Evolutionary conservation across 2,888 invertebrate species (phyloP), one percentile per base, ranked within the genome.

Genomic region (Epiblema foenella): DNA sequence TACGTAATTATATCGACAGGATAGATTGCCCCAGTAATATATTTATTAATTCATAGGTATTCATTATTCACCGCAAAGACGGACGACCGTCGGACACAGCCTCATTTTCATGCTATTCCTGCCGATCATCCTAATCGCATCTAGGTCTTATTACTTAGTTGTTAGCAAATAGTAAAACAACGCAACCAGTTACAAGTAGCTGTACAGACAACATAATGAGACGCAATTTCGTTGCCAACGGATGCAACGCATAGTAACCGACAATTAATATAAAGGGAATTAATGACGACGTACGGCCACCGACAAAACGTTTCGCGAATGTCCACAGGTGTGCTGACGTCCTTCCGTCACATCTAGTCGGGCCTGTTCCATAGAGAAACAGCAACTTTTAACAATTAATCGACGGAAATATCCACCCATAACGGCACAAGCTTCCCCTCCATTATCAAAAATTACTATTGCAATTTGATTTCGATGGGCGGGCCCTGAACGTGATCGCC

Each of bases 361-460:
- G 81, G 86, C 87, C 81, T 78, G 87, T 85, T 84, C 77, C 76
- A 73, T 76, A 76, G 81, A 83, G 78, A 51, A 81, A 79, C 78
- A 83, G 85, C 85, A 80, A 86, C 85, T 84, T 82, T 80, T 77
- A 85, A 87, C 86, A 88, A 89, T 87, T 88, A 88, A 85, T 85
- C 83, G 79, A 84, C 90, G 92, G 92, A 92, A 87, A 89, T 84
- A 89, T 87, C 89, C 89, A 85, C 90, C 90, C 89, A 90, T 90
- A 85, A 86, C 84, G 80, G 82, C 75, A 67, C 79, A 75, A 79
- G 83, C 87, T 87, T 89, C 90, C 89, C 87, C 83, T 89, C 81
- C 83, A 88, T 89, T 89, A 89, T 88, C 88, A 89, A 87, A 91
- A 91, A 89, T 88, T 87, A 88, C 87, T 89, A 89, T 91, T 89